These are phyloP conservation scores for Trematomus bernacchii DNA, from an alignment of 2,797 vertebrate species.

Conservation along the genomic window DNA sequence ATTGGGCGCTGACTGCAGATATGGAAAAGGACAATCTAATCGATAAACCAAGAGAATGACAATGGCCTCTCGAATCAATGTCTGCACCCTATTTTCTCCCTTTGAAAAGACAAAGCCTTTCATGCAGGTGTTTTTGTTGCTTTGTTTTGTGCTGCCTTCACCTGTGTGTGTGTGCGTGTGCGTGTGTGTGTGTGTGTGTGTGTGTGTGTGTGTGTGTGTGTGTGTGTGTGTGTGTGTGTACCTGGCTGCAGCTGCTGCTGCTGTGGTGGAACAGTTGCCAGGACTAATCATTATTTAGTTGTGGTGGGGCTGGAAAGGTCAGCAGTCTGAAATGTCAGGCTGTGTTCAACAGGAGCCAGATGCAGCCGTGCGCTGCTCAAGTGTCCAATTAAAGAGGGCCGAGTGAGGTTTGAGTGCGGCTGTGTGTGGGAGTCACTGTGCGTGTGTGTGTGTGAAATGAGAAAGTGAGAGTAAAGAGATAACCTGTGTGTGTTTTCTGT, in stretches of 20 bases:
- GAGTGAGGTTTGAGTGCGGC: slow-evolving; percentile 84
- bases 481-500: slow-evolving; percentile 2
- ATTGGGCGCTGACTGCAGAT: slow-evolving; percentile 91
- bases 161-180: slow-evolving; percentile 39
- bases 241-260: slow-evolving; percentile 79
- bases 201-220: slow-evolving; percentile 50
- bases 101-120: slow-evolving; percentile 82
- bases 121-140: slow-evolving; percentile 71
- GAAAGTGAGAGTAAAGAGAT: slow-evolving; percentile 32
- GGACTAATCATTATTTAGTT: slow-evolving; percentile 98
- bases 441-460: slow-evolving; percentile 60
- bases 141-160: slow-evolving; percentile 57
- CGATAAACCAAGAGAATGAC: slow-evolving; percentile 90
- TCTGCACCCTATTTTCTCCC: slow-evolving; percentile 94
- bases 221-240: slow-evolving; percentile 55
- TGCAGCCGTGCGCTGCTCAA: slow-evolving; percentile 88
- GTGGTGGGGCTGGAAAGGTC: slow-evolving; percentile 97
- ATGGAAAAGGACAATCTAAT: slow-evolving; percentile 98
- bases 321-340: slow-evolving; percentile 99
- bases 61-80: slow-evolving; percentile 95
- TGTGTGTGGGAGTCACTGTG: slow-evolving; percentile 72
- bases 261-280: slow-evolving; percentile 93
- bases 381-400: slow-evolving; percentile 98
- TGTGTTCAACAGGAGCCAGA: slow-evolving; percentile 94
- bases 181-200: slow-evolving; percentile 9